Evolutionary conservation across 1,140 invertebrate species (phyloP), one percentile per base, ranked within the genome.

Genomic region (Monomorium pharaonis): DNA sequence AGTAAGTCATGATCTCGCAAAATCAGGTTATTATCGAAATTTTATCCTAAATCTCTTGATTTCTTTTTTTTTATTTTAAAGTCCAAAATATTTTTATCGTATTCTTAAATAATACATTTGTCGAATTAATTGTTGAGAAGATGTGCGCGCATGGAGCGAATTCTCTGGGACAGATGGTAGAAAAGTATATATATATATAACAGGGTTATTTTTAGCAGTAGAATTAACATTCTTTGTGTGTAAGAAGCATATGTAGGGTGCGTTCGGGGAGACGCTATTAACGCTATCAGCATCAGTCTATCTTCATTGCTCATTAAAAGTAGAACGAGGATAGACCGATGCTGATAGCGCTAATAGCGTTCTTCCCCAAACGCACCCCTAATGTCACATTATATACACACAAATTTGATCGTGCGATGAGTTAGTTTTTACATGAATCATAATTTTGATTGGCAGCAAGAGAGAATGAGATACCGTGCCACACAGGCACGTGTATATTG

Each of bases 1-100:
- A 95, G 94, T 95, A 88, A 95, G 94, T 94, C 86, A 21, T 30
- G 47, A 51, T 72, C 42, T 30, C 18, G 12, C 7, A 37, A 47
- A 54, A 42, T 10, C 30, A 76, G 16, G 16, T 75, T 56, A 69
- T 47, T 21, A 37, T 54, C 16, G 21, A 60, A 44, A 33, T 18
- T 63, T 0, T 42, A 27, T 75, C 4, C 24, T 60, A 9, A 42
- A 18, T 47, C 16, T 76, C 27, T 76, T 42, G 10, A 33, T 21
- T 1, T 42, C 16, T 6, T 21, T n/a, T 44, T 3, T 9, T 27
- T 4, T 44, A 21, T 42, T 75, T 18, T 18, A 44, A 76, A 2
- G 37, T 56, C 7, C 27, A 58, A 58, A 33, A 0, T 37, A 37
- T 56, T 37, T 27, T 37, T 2, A 70, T 58, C 4, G 56, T 54